These are phyloP conservation scores for Rhea pennata DNA, from an alignment of 2,113 vertebrate genomes.

Conservation along the genomic window DNA sequence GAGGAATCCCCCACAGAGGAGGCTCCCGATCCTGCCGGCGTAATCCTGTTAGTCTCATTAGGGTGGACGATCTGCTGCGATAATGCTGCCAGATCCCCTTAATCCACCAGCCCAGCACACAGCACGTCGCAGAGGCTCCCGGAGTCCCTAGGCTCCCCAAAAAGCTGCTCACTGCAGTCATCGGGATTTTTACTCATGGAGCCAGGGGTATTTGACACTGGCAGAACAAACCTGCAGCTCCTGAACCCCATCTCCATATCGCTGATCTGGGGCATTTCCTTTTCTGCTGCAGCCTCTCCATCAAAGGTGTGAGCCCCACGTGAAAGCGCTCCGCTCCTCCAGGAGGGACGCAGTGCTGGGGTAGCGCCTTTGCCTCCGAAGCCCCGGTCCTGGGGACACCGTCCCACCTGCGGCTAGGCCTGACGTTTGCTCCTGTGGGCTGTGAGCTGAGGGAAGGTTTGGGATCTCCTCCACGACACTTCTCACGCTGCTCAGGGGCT, in stretches of 20 bases:
- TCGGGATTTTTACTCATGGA: not conserved
- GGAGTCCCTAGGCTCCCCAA: fast-evolving
- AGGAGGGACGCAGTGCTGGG: not conserved
- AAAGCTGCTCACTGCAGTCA: not conserved
- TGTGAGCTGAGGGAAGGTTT: not conserved
- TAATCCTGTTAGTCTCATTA: not conserved
- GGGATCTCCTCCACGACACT: not conserved
- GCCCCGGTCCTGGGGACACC: not conserved
- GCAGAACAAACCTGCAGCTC: not conserved
- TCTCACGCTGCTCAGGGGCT: not conserved
- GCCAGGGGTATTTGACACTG: not conserved
- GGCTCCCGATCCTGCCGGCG: not conserved
- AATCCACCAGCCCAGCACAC: not conserved
- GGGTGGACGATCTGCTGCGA: fast-evolving
- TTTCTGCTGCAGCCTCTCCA: not conserved
- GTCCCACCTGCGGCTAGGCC: not conserved
- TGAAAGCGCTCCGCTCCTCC: not conserved
- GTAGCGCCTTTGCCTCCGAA: not conserved
- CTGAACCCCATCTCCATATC: not conserved
- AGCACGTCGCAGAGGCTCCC: not conserved
- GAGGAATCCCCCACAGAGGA: not conserved
- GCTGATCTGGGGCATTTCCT: not conserved
- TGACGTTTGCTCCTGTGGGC: not conserved
- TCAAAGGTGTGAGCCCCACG: fast-evolving
- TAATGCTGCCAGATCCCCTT: not conserved